Base-by-base conservation (phyloP, 2,888 invertebrate genomes). In the Campoplex nolae region DNA sequence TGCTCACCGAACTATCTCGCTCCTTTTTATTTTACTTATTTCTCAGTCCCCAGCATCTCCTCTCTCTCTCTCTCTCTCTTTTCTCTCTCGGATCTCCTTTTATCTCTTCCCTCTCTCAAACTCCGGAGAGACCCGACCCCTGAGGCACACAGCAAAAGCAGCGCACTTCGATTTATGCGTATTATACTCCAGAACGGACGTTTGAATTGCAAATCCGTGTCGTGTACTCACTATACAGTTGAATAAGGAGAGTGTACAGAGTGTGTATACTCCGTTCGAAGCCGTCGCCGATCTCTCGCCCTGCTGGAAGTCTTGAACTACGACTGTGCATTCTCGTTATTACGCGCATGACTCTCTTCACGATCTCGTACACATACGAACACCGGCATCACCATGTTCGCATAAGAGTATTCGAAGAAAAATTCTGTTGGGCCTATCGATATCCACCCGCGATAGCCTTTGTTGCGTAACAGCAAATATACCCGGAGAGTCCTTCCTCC, bases 171-270 rank as follows among this genome's bases (percentile, higher is more conserved):
- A 93, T 93, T 93, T 92, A 92, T 91, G 90, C 91, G 89, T 89
- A 91, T 90, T 91, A 90, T 90, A 90, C 88, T 81, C 76, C 82
- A 67, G 89, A 84, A 86, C 86, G 89, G 90, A 91, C 90, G 90
- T 92, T 93, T 92, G 93, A 92, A 93, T 93, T 93, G 93, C 93
- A 93, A 92, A 92, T 92, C 90, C 89, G 86, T 88, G 90, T 90
- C 89, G 90, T 89, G 90, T 88, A 88, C 84, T 87, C 88, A 83
- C 88, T 89, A 86, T 89, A 89, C 83, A 88, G 87, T 88, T 87
- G 87, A 87, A 67, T 76, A 84, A 87, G 84, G 87, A 88, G 87
- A 88, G 86, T 77, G 83, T 85, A 83, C 83, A 13, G 81, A 80
- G 82, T 68, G 83, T 75, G 71, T 77, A 77, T 84, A 71, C 77